Base-by-base conservation (phyloP, 1,140 invertebrate genomes). In the Bombus vancouverensis region DNA sequence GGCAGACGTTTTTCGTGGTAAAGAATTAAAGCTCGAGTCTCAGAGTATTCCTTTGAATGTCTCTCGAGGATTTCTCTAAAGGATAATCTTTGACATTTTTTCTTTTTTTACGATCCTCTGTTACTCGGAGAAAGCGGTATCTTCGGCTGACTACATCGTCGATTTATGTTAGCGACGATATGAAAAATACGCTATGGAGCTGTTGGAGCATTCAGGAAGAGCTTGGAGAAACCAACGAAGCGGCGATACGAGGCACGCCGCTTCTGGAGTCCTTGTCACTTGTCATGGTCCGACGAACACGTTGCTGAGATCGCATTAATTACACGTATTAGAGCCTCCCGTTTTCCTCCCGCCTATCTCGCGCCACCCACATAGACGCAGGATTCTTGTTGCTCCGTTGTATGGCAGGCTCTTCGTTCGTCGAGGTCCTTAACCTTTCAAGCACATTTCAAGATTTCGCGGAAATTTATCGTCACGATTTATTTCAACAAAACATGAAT, bases 241-340 rank as follows among this genome's bases (percentile, higher is more conserved):
- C 90, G 76, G 70, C 88, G 59, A 88, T 73, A 85, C 85, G 68
- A 83, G 62, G 76, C 76, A 90, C 89, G 74, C 73, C 77, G 85
- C 86, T 89, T 90, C 87, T 85, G 80, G 47, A 83, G 75, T 85
- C 86, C 88, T 88, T 90, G 86, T 90, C 88, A 89, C 72, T 85
- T 86, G 89, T 77, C 79, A 89, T 76, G 88, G 83, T 88, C 84
- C 75, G 87, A 75, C 83, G 84, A 87, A 88, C 89, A 87, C 85
- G 85, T 86, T 92, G 83, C 75, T 89, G 88, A 87, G 86, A 93
- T 93, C 87, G 86, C 87, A 92, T 94, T 93, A 93, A 93, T 93
- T 93, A 94, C 90, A 78, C 85, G 86, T 91, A 90, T 91, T 92
- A 91, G 81, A 88, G 68, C 80, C 86, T 76, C 79, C 42, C 37